These are phyloP conservation scores for Xyrauchen texanus DNA, from an alignment of 2,113 vertebrate genomes.

Conservation along the genomic window DNA sequence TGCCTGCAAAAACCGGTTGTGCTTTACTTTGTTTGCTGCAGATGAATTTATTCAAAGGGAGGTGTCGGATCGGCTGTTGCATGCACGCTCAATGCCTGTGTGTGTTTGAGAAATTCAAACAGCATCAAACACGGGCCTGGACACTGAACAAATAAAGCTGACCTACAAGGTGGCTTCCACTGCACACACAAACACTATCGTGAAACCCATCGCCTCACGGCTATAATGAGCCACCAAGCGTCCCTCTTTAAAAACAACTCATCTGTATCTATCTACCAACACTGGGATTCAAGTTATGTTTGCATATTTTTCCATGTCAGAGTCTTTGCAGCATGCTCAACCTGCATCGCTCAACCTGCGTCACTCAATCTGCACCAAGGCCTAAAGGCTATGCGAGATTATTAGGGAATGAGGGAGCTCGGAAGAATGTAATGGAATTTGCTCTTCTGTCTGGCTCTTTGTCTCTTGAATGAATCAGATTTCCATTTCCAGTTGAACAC, in stretches of 20 bases:
- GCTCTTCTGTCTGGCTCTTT: neutral
- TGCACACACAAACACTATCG: neutral
- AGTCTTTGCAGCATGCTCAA: neutral
- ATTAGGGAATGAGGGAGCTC: neutral
- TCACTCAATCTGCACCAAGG: neutral
- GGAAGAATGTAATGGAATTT: neutral
- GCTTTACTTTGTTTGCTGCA: slow-evolving; percentile 2
- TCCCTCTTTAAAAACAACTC: neutral
- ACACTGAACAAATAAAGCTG: slow-evolving; percentile 39
- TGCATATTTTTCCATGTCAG: slow-evolving; percentile 25
- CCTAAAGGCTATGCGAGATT: neutral
- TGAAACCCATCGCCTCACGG: neutral
- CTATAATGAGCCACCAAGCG: neutral
- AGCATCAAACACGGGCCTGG: slow-evolving; percentile 3
- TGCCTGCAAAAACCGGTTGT: neutral
- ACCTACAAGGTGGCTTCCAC: neutral
- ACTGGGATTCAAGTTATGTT: slow-evolving; percentile 23
- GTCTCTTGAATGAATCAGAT: neutral
- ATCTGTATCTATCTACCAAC: slow-evolving; percentile 6
- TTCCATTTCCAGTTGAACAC: neutral
- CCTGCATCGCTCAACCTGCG: neutral
- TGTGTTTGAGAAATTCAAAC: slow-evolving; percentile 24
- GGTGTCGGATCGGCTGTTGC: neutral
- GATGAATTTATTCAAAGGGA: slow-evolving; percentile 40
- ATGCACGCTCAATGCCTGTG: slow-evolving; percentile 3